Conservation (phyloP, 2,888 invertebrate genomes). For the Ryuthela nishihirai region DNA sequence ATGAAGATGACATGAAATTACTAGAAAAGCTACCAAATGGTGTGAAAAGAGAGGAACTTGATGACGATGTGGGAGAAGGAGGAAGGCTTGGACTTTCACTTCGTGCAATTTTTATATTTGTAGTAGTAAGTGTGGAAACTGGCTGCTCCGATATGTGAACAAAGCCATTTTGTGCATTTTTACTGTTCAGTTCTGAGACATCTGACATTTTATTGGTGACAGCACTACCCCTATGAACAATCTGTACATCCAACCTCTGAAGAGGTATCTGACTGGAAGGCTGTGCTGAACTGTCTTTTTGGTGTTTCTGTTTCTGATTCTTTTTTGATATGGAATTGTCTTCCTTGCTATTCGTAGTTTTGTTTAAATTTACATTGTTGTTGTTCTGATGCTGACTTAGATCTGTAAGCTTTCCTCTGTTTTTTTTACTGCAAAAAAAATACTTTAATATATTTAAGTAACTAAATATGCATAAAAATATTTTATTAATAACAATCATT, state of each 20-base stretch:
- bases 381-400: conserved; percentile 16
- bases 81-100: conserved; percentile 26
- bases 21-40: conserved; percentile 35
- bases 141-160: conserved; percentile 23
- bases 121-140: conserved; percentile 22
- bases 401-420: conserved; percentile 26
- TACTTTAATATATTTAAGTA: not conserved
- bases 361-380: no score
- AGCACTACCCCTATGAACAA: conserved; percentile 7
- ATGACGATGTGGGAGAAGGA: conserved; percentile 38
- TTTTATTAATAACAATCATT: no score
- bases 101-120: conserved; percentile 30
- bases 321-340: not conserved
- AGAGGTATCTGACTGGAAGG: conserved; percentile 25
- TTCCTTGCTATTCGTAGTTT: conserved; percentile 11
- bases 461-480: no score
- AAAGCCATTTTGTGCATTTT: conserved; percentile 28
- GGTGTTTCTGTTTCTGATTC: conserved; percentile 25
- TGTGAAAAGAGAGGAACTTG: conserved; percentile 40
- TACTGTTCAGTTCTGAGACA: conserved; percentile 15
- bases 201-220: not conserved
- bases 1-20: conserved; percentile 30
- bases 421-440: conserved; percentile 20
- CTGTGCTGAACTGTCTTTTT: conserved; percentile 21
- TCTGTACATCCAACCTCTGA: conserved; percentile 4